Percentiles rank a stretch among this genome's conserved stretches.
Conservation (phyloP, 2,113 vertebrate genomes). For the Limanda limanda region DNA sequence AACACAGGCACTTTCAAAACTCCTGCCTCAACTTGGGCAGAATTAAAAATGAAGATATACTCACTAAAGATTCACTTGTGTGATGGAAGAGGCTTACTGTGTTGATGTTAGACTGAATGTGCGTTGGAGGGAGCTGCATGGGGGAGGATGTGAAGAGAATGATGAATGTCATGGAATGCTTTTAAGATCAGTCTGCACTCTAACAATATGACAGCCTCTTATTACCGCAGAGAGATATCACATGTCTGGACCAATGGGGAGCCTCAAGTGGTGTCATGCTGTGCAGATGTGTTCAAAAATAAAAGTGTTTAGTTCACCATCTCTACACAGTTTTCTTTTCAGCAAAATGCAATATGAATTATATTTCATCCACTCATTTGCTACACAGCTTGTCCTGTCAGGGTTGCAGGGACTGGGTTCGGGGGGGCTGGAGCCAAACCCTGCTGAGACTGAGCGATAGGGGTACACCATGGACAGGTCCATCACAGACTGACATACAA, state of each 20-base stretch:
- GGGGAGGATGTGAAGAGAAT: conserved; percentile 37
- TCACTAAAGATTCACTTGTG: conserved; percentile 2
- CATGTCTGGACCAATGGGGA: conserved; percentile 13
- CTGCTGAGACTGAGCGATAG: neutral
- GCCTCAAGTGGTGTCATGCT: conserved; percentile 7
- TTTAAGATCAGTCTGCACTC: conserved; percentile 25
- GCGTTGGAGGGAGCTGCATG: conserved; percentile 13
- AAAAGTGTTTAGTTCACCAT: neutral
- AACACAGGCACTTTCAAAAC: conserved; percentile 61
- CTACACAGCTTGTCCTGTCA: neutral
- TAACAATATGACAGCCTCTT: conserved; percentile 35
- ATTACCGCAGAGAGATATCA: conserved; percentile 28
- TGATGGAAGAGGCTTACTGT: neutral
- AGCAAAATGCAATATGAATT: neutral
- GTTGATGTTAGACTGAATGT: conserved; percentile 12
- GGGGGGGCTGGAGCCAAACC: neutral
- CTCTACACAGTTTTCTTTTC: neutral
- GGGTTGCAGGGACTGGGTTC: neutral
- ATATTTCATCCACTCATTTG: neutral
- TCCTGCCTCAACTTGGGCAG: conserved; percentile 36
- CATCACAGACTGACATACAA: neutral
- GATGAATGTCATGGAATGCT: conserved; percentile 31
- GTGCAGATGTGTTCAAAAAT: neutral
- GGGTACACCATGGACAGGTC: neutral
- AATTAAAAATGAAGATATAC: conserved; percentile 41